Base-by-base conservation (phyloP, 2,888 invertebrate genomes). In the Dolichomitus sp. region DNA sequence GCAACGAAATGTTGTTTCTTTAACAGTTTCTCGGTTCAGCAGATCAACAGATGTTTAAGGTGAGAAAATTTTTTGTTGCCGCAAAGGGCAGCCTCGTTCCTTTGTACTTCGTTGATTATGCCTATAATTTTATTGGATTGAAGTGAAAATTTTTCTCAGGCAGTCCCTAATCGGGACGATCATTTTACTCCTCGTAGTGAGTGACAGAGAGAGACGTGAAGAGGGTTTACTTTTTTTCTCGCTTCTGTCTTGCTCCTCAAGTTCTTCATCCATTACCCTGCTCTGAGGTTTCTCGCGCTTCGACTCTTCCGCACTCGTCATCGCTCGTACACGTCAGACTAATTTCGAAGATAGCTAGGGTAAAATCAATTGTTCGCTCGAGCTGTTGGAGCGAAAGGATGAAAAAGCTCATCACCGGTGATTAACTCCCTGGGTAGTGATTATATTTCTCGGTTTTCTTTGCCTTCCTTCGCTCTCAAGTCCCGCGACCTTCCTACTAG, bases 291-390 rank as follows among this genome's bases (percentile, higher is more conserved):
- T n/a, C 57, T 75, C 57, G 17, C 48, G 37, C 45, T 50, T 48
- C 57, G 65, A 40, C 65, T 65, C 33, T 37, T 65, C 68, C 80
- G 42, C 70, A 40, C 75, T 70, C 80, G 65, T 80, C 80, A 65
- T 70, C 75, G n/a, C 40, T 48, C 37, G 4, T 19, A 12, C 65
- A 54, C 54, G 54, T 74, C 40, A 4, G 27, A 72, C 74, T 75
- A 79, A 82, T 82, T 79, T 70, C 75, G 75, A 79, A 65, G 37
- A 75, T 79, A 66, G 42, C 69, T 42, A 30, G 52, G 42, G 57
- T 65, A 19, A 57, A 78, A 78, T 70, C 74, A 59, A 70, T 82
- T 78, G 69, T 59, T 74, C 65, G 17, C 4, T 17, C 40, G n/a
- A 14, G 48, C 23, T 23, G 37, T 23, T 27, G 33, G 45, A 61